A percentile compares a stretch with the other conserved stretches of the same genome.
phyloP scores from a whole-genome alignment of 2,113 vertebrate species.

The Misgurnus mizolepis region DNA sequence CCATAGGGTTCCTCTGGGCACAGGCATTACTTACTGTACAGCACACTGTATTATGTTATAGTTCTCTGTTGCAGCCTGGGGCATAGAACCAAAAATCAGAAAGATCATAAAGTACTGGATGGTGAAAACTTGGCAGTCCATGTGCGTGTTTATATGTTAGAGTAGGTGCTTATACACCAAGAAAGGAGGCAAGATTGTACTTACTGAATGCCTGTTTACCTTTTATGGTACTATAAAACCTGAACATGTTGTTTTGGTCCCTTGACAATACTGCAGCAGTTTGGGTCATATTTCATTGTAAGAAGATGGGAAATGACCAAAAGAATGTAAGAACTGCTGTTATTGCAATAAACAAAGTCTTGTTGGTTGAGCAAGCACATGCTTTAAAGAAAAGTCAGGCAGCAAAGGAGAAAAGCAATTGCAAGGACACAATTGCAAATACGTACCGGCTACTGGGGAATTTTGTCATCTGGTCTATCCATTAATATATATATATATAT shows the following conservation, averaged over 20 bases:
- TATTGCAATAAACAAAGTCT: conserved; percentile 59
- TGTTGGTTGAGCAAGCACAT: conserved; percentile 43
- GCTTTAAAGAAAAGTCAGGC: background rate
- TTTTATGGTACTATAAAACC: conserved; percentile 29
- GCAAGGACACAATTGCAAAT: no score
- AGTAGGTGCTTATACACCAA: background rate
- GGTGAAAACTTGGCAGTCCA: background rate
- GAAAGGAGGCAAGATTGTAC: background rate
- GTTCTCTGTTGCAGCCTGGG: background rate
- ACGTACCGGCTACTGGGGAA: background rate
- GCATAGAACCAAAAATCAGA: conserved; percentile 21
- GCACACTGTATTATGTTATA: conserved; percentile 46
- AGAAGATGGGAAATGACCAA: conserved; percentile 55
- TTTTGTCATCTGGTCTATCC: no score
- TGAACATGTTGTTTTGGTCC: conserved; percentile 14
- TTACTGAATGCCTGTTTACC: background rate
- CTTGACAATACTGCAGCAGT: conserved; percentile 8
- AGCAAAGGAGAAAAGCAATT: background rate
- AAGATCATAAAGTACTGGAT: conserved; percentile 27
- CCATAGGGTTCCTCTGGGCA: conserved; percentile 60
- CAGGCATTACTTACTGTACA: conserved; percentile 70
- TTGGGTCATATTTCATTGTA: conserved; percentile 19
- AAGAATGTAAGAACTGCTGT: conserved; percentile 58
- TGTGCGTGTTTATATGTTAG: no score
- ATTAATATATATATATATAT: no score